Percentiles rank a stretch among this genome's conserved stretches.
These are phyloP conservation scores for Hydrolagus affinis DNA, from an alignment of 2,113 vertebrate species.

Conservation along the genomic window DNA sequence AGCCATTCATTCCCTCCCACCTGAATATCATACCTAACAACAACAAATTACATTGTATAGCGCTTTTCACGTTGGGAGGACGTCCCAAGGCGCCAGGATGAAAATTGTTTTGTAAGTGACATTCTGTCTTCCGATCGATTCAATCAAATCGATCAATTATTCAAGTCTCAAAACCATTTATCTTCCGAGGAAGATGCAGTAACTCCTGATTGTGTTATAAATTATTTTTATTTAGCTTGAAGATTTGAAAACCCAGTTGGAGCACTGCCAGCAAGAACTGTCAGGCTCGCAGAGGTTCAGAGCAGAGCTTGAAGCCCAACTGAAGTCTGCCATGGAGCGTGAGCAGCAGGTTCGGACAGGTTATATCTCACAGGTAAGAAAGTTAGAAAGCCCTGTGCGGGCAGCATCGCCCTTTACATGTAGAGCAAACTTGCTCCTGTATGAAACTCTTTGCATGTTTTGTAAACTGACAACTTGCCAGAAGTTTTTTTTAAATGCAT, in stretches of 20 bases:
- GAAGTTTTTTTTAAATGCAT: slow-evolving; percentile 53
- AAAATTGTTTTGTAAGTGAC: too few species aligned
- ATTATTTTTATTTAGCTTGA: slow-evolving; percentile 51
- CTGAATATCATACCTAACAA: too few species aligned
- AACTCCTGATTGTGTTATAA: not conserved
- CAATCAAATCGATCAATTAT: too few species aligned
- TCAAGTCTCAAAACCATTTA: too few species aligned
- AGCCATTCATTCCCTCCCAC: too few species aligned
- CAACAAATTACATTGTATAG: too few species aligned
- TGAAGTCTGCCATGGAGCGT: slow-evolving; percentile 53
- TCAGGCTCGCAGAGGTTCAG: slow-evolving; percentile 57
- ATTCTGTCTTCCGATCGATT: too few species aligned
- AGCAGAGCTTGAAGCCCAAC: slow-evolving; percentile 57
- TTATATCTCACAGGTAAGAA: slow-evolving; percentile 66
- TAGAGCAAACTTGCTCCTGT: slow-evolving; percentile 39
- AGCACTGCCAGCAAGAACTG: slow-evolving; percentile 61
- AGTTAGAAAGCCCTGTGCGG: not conserved
- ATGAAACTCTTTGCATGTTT: slow-evolving; percentile 63
- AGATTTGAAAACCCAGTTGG: slow-evolving; percentile 59
- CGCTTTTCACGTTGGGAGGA: too few species aligned
- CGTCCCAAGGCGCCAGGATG: too few species aligned
- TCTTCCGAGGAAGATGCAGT: not conserved
- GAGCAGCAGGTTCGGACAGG: slow-evolving; percentile 57
- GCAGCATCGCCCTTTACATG: not conserved
- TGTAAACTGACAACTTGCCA: slow-evolving; percentile 48